Evolutionary conservation across 2,888 invertebrate species (phyloP), one percentile per base, ranked within the genome.

Genomic region (Sympetrum striolatum): DNA sequence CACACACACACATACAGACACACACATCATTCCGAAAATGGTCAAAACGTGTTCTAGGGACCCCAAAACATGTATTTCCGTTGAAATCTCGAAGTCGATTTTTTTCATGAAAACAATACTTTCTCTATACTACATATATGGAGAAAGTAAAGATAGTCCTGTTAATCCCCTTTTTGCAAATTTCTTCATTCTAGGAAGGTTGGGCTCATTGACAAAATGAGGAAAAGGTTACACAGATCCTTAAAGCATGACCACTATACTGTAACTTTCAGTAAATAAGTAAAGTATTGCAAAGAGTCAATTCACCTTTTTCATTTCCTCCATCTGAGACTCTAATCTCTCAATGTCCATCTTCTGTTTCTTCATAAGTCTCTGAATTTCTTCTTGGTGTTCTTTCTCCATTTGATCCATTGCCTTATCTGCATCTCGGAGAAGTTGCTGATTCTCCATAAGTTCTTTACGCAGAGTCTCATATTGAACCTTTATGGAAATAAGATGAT

Each of bases 381-480:
- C 94, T 93, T 94, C 95, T 93, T 95, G 95, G 93, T 94, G 95
- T 93, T 94, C 95, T 92, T 94, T 95, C 92, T 97, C 97, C 93
- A 97, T 95, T 64, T 97, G 95, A 92, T 97, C 96, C 93, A 98
- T 96, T 0, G 97, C 98, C 93, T 96, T 96, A 8, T 97, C 97
- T 0, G 98, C 98, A 92, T 98, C 97, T 92, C 96, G 96, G 35
- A 98, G 95, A 91, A 98, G 95, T 92, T 97, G 97, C 93, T 98
- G 97, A 93, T 98, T 98, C 93, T 98, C 94, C 48, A 92, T 91
- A 90, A 98, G 93, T 92, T 98, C 97, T 92, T 97, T 96, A 92
- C 96, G 95, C 91, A 97, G 93, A 93, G 96, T 96, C 93, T 97
- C 97, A 86, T 96, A 95, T 94, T 97, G 97, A 22, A 97, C 96